A percentile compares a stretch with the other conserved stretches of the same genome.
Evolutionary conservation across 2,113 vertebrate genomes (phyloP).

Genomic region (Cettia cetti): DNA sequence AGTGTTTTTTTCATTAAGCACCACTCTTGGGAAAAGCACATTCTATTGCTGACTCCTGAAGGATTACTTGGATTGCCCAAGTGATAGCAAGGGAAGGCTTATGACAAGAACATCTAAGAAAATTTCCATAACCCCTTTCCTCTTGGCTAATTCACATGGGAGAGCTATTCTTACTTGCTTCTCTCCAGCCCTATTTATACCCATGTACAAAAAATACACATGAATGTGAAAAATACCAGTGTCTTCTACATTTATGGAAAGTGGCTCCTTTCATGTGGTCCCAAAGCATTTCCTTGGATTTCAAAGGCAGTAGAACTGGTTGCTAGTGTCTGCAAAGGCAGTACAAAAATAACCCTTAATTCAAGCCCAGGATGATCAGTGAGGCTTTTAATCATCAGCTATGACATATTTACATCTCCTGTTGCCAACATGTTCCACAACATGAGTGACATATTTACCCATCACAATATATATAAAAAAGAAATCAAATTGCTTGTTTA

Average conservation of each 20-base stretch:
- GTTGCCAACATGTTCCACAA: conserved; percentile 47
- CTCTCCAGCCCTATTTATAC: background rate
- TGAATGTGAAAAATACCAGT: background rate
- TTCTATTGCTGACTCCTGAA: background rate
- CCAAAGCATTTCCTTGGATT: background rate
- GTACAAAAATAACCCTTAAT: conserved; percentile 22
- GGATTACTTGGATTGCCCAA: background rate
- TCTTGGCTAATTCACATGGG: background rate
- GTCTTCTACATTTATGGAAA: background rate
- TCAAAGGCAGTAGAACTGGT: background rate
- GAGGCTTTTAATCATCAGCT: conserved; percentile 27
- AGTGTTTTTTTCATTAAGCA: background rate
- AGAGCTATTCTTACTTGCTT: background rate
- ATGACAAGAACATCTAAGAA: background rate
- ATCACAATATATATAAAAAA: background rate
- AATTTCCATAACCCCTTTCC: background rate
- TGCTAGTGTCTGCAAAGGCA: background rate
- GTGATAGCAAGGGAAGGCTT: background rate
- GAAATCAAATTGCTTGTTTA: conserved; percentile 56
- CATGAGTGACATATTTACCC: conserved; percentile 60
- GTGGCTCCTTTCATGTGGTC: background rate
- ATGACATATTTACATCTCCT: conserved; percentile 52
- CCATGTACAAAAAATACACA: background rate
- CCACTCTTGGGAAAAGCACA: fast-evolving
- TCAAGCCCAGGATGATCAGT: background rate